Percentiles rank a stretch among this genome's conserved stretches.
These are phyloP conservation scores for Rana temporaria DNA, from an alignment of 2,113 vertebrate species.

Conservation along the genomic window DNA sequence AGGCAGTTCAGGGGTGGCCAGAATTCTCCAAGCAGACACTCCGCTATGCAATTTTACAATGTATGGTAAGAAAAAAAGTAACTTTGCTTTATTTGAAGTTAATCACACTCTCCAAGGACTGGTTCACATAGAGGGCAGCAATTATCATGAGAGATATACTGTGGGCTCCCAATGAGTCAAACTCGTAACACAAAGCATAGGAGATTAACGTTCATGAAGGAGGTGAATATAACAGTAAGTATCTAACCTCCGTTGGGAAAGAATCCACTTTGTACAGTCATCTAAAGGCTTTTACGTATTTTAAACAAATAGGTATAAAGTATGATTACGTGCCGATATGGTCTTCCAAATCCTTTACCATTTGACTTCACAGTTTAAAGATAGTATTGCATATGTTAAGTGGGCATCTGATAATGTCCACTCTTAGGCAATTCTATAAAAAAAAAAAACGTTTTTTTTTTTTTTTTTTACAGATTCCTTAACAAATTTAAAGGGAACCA, in stretches of 20 bases:
- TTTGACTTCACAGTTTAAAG: no score
- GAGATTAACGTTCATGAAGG: conserved; percentile 35
- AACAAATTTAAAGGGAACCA: no score
- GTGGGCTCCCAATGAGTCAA: conserved; percentile 11
- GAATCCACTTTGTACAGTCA: conserved; percentile 23
- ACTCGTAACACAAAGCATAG: conserved; percentile 28
- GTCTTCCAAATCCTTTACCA: no score
- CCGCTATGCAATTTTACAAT: background rate
- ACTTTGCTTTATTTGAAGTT: background rate
- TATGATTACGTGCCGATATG: no score
- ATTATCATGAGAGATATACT: conserved; percentile 34
- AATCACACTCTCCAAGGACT: conserved; percentile 21
- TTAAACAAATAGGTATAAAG: no score
- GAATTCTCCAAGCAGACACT: background rate
- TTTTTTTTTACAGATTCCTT: no score
- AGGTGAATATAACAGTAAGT: conserved; percentile 23
- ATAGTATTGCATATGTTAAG: no score
- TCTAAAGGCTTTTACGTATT: background rate
- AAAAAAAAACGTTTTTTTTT: no score
- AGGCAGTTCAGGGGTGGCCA: conserved; percentile 8
- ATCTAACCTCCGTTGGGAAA: background rate
- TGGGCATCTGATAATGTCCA: no score
- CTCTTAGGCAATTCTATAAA: no score
- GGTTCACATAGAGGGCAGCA: conserved; percentile 41
- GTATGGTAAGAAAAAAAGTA: conserved; percentile 16